Evolutionary conservation across 2,797 vertebrate species (phyloP).

Genomic region (Cyprinella venusta): DNA sequence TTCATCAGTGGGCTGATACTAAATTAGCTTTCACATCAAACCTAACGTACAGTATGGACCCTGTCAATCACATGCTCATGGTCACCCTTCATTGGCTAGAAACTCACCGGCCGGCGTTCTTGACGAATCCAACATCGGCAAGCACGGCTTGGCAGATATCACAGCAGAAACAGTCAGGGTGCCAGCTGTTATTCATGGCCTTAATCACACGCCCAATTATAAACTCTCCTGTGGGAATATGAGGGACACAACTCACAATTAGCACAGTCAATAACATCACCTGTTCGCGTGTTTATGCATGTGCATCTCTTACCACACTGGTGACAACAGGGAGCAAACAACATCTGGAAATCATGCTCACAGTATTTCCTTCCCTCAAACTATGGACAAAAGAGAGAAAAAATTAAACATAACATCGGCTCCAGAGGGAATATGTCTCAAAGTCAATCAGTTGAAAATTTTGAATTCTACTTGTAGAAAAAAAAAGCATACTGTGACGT

Average conservation of each 20-base stretch:
- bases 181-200: constrained; percentile 99
- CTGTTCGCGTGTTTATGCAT: constrained; percentile 10
- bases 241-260: constrained; percentile 15
- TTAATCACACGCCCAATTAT: constrained; percentile 99
- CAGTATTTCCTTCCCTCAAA: constrained; percentile 99
- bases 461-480: neutral
- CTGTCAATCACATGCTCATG: constrained; percentile 5
- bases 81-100: neutral
- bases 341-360: constrained; percentile 99
- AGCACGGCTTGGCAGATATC: constrained; percentile 92
- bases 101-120: constrained; percentile 95
- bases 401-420: neutral
- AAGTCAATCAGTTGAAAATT: neutral
- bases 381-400: constrained; percentile 71
- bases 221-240: constrained; percentile 87
- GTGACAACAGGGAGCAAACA: constrained; percentile 98
- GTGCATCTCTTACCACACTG: constrained; percentile 89
- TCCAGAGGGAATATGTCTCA: neutral
- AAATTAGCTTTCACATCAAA: neutral
- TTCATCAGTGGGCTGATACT: neutral
- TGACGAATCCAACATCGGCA: constrained; percentile 98
- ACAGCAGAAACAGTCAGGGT: constrained; percentile 97
- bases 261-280: constrained; percentile 54
- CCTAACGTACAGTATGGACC: neutral
- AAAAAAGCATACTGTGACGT: neutral